Base-by-base conservation (phyloP, 2,888 invertebrate species). In the Himalopsyche tibetana region DNA sequence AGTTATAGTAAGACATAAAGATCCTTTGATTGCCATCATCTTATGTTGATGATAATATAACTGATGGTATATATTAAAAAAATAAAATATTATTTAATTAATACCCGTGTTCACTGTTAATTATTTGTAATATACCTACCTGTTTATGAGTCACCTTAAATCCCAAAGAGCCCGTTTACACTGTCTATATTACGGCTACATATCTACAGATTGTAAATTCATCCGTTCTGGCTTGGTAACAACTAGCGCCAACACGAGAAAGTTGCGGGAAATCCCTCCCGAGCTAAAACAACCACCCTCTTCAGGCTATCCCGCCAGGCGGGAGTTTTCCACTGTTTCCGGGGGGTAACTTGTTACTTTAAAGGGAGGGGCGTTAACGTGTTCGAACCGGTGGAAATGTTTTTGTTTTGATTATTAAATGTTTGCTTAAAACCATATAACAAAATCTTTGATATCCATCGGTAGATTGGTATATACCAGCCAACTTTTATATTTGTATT, bases 291-390 rank as follows among this genome's bases (percentile, higher is more conserved):
- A 74, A 74, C 74, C 74, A 74, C 74, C 74, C 74, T n/a, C 15
- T 38, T 74, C 74, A 74, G 74, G 74, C 74, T 74, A 74, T 74
- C 74, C 74, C 74, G 74, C 74, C 36, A 63, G 63, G 36, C 12
- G 69, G 74, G 74, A 38, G 74, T 36, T 74, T 51, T 74, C 38
- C 74, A 36, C 74, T 74, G 74, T 74, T 74, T 74, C 74, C 74
- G 74, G 74, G 74, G 74, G 74, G 74, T 36, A 74, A 74, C 74
- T 74, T 74, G 74, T 74, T 74, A 74, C 74, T 74, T 74, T 74
- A 36, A 74, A 74, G 36, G 74, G 74, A 74, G 4, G 38, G 74
- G 74, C 15, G 38, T 74, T 74, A 74, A 74, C 74, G 36, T 15
- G 12, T 38, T 74, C 36, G 9, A 74, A 12, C 74, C 74, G 12